These are phyloP conservation scores for Oreortyx pictus DNA, from an alignment of 2,797 vertebrate genomes.

Conservation along the genomic window DNA sequence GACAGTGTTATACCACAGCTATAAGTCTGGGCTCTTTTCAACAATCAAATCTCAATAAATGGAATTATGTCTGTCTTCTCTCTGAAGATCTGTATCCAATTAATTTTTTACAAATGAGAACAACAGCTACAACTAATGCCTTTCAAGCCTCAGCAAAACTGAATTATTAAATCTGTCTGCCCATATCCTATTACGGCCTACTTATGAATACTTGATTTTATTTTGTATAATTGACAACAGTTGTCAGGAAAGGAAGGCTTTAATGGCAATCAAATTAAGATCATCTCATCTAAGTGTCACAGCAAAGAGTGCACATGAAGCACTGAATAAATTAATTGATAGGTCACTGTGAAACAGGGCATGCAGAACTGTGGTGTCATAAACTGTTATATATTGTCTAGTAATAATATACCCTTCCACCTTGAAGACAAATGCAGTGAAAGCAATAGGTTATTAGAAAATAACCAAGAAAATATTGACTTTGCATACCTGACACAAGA, in stretches of 20 bases:
- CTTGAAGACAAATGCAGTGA: conserved; percentile 32
- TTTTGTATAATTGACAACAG: conserved; percentile 94
- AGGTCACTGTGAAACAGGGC: conserved; percentile 67
- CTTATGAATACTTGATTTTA: conserved; percentile 99
- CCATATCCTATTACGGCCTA: conserved; percentile 89
- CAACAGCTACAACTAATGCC: conserved; percentile 87
- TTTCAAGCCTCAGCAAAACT: conserved; percentile 89
- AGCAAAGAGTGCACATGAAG: conserved; percentile 72
- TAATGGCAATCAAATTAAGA: conserved; percentile 84
- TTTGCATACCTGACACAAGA: conserved; percentile 49
- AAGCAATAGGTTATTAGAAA: conserved; percentile 47
- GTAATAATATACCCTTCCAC: conserved; percentile 60
- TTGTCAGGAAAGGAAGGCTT: conserved; percentile 86
- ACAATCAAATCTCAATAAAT: conserved; percentile 37
- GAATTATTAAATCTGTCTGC: conserved; percentile 95
- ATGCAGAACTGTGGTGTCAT: conserved; percentile 73
- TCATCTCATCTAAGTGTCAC: conserved; percentile 77
- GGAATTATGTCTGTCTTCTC: conserved; percentile 82
- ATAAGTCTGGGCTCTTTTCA: background rate
- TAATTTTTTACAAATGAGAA: conserved; percentile 89
- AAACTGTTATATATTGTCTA: conserved; percentile 55
- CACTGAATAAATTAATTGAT: conserved; percentile 74
- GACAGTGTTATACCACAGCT: background rate
- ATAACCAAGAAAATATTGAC: conserved; percentile 39
- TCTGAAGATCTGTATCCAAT: conserved; percentile 82